Base-by-base conservation (phyloP, 2,797 vertebrate genomes). In the Macrochelys suwanniensis region DNA sequence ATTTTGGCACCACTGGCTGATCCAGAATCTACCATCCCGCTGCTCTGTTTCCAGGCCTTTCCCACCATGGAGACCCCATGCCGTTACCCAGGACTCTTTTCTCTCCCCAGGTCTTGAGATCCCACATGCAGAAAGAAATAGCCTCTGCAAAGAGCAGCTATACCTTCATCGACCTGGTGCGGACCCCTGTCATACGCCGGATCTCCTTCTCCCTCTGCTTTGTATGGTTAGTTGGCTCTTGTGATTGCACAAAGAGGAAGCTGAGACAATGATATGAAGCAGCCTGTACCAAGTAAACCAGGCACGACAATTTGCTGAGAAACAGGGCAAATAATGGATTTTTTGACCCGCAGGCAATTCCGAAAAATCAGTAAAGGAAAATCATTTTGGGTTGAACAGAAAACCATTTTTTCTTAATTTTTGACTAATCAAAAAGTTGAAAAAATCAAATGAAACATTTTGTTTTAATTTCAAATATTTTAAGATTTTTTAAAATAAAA, bases 91-190 rank as follows among this genome's bases (percentile, higher is more conserved):
- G 21, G 19, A 11, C 9, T 71, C 65, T 71, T 19, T 71, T 71
- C 65, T 71, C 65, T 37, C n/a, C n/a, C 2, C 31, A 98, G 98
- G 85, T 87, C 71, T 87, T 97, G 37, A 76, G 25, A 51, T 57
- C 84, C 2, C 77, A 88, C 82, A 93, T 88, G 82, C 68, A 16
- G 6, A 91, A 65, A 47, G 96, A 96, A 68, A 15, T 83, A 3
- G 17, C 84, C 0, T 53, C 19, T 2, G 49, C 37, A 0, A 84
- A 92, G 15, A 47, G 15, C 1, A 89, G 0, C 1, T 17, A 49
- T 1, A 33, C 94, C 0, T 1, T 92, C 83, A 74, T 85, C 1
- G 77, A 96, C 5, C 86, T 98, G 42, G 76, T 90, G 33, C 45
- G 65, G 0, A 56, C 84, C 11, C 96, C 92, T 0, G 6, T 4